Evolutionary conservation across 2,113 vertebrate species (phyloP), one percentile per base, ranked within the genome.

Genomic region (Ochotona curzoniae): DNA sequence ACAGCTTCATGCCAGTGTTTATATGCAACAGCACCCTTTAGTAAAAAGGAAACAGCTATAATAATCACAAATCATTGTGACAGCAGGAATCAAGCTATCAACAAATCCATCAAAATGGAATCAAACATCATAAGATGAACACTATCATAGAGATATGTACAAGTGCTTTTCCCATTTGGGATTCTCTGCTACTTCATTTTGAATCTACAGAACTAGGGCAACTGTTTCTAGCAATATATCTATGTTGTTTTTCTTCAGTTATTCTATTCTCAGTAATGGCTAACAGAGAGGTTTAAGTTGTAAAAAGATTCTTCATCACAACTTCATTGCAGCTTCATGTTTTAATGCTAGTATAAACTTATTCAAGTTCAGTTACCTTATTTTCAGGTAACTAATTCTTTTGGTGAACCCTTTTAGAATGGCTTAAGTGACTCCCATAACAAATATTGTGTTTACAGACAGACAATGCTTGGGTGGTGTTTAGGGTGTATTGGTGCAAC

Each of bases 11-110:
- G 85, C 84, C 83, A 95, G 8, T 93, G 80, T 91, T 95, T 88
- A 82, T 94, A 95, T 88, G 76, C 76, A 95, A 94, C 25, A 84
- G 54, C 79, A 95, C 89, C 57, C 44, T 93, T 94, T 96, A 97
- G 95, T 92, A 93, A 88, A 95, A 96, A 89, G 84, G 81, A 92
- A 95, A 92, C 47, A 78, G 86, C 88, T 93, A 93, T 78, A 93
- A 96, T 94, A 96, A 97, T 88, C 78, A 91, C 93, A 95, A 96
- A 93, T 96, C 83, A 87, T 69, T 91, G 47, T 92, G 83, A 95
- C 86, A 96, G 71, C 51, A 93, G 66, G 76, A 92, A 92, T 78
- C 28, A 0, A 67, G 54, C 86, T 94, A 90, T 83, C 92, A 94
- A 95, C 74, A 96, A 90, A 90, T 87, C 67, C 85, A 95, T 96